Conservation (phyloP, 2,888 invertebrate genomes). For the Gortyna flavago region DNA sequence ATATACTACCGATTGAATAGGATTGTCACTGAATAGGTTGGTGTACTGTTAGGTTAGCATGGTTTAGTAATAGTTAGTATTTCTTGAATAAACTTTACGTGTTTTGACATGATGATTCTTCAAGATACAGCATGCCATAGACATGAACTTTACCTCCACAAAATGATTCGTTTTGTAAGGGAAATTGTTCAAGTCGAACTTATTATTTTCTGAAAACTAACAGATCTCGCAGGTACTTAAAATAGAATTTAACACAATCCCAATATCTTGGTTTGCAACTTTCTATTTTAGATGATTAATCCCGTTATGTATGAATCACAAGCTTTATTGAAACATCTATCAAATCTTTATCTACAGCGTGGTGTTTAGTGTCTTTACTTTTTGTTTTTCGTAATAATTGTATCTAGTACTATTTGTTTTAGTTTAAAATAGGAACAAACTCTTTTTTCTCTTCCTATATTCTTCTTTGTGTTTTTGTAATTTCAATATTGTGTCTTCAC, state of each 20-base stretch:
- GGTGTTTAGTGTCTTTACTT: no score
- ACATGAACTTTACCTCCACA: background rate
- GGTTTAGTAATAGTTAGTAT: background rate
- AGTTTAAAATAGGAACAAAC: no score
- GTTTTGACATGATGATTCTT: background rate
- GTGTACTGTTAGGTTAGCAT: background rate
- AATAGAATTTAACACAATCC: background rate
- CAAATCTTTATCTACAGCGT: no score
- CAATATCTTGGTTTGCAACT: no score
- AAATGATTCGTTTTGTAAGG: background rate
- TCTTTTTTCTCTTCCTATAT: no score
- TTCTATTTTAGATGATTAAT: background rate
- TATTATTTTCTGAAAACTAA: background rate
- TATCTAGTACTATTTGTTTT: no score
- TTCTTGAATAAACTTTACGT: background rate
- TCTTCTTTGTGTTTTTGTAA: no score
- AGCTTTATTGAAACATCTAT: background rate
- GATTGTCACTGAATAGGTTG: slow-evolving; percentile 18
- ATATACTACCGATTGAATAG: slow-evolving; percentile 48
- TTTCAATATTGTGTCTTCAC: no score
- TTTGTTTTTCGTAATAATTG: no score
- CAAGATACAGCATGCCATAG: background rate
- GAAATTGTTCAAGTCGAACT: background rate
- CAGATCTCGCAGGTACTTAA: background rate
- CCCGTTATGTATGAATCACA: background rate